Conservation (phyloP, 2,797 vertebrate species). For the Tangara arthus region DNA sequence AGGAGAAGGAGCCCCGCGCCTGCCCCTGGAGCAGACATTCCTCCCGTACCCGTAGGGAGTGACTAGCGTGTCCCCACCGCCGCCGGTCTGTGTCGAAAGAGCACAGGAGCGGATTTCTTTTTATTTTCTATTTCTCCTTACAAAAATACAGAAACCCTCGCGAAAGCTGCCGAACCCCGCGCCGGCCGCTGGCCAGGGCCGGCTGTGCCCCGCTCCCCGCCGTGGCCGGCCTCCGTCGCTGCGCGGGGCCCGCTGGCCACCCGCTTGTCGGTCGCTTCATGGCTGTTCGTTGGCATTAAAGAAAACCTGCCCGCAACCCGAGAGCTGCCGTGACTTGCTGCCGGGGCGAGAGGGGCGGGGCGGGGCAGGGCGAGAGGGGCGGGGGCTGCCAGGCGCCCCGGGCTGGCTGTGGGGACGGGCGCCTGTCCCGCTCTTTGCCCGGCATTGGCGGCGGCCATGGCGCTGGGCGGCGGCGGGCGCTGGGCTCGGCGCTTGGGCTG, state of each 20-base stretch:
- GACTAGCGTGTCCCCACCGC: neutral
- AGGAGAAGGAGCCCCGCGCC: conserved; percentile 1
- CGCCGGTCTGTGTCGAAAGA: neutral
- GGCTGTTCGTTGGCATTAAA: conserved; percentile 45
- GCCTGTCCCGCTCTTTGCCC: neutral
- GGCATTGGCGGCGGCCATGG: neutral
- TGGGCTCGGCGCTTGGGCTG: neutral
- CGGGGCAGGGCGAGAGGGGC: neutral
- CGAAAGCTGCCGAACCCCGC: neutral
- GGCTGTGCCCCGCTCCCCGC: neutral
- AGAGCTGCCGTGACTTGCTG: neutral
- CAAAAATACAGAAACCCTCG: neutral
- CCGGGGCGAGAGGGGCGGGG: neutral
- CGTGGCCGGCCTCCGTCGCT: neutral
- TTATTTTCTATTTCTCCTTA: neutral
- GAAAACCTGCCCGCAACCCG: neutral
- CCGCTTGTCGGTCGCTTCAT: neutral
- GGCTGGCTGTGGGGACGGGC: neutral
- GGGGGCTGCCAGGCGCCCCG: neutral
- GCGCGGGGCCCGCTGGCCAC: neutral
- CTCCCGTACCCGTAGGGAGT: neutral
- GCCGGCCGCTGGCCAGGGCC: neutral
- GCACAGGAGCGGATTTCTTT: neutral
- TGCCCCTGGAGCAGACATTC: neutral
- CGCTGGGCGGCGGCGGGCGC: neutral